A percentile compares a stretch with the other conserved stretches of the same genome.
Conservation (phyloP, 92 coral and sea anemone species). For the Anthopleura xanthogrammica region DNA sequence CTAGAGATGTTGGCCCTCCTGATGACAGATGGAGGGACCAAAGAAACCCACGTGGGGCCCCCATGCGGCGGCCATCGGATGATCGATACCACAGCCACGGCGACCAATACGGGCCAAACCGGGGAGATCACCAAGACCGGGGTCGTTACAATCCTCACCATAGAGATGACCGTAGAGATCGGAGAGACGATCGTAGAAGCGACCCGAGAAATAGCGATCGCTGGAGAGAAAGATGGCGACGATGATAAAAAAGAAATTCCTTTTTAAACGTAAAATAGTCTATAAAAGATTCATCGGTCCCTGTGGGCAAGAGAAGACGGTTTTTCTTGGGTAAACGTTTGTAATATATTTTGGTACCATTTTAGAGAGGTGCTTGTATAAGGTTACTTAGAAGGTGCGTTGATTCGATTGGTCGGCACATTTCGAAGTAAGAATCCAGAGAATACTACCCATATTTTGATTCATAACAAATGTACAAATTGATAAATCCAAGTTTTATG, state of each 20-base stretch:
- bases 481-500: neutral
- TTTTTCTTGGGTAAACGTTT: constrained; percentile 5
- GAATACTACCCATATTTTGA: neutral
- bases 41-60: constrained; percentile 32
- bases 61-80: constrained; percentile 19
- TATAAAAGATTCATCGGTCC: neutral
- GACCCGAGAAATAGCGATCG: constrained; percentile 49
- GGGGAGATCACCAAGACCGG: constrained; percentile 38
- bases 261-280: constrained; percentile 8
- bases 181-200: constrained; percentile 37
- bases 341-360: neutral
- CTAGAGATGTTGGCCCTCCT: constrained; percentile 8
- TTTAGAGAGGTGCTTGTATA: neutral
- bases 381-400: neutral
- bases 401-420: neutral
- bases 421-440: neutral
- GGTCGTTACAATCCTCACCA: constrained; percentile 50
- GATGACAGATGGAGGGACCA: constrained; percentile 42
- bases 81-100: constrained; percentile 30
- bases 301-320: neutral
- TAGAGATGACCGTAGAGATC: constrained; percentile 48
- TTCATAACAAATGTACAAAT: neutral
- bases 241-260: constrained; percentile 4
- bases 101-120: constrained; percentile 42
- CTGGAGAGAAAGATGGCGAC: constrained; percentile 58